These are phyloP conservation scores for Drosophila pseudoananassae DNA, from an alignment of 1,140 invertebrate species.

Conservation along the genomic window DNA sequence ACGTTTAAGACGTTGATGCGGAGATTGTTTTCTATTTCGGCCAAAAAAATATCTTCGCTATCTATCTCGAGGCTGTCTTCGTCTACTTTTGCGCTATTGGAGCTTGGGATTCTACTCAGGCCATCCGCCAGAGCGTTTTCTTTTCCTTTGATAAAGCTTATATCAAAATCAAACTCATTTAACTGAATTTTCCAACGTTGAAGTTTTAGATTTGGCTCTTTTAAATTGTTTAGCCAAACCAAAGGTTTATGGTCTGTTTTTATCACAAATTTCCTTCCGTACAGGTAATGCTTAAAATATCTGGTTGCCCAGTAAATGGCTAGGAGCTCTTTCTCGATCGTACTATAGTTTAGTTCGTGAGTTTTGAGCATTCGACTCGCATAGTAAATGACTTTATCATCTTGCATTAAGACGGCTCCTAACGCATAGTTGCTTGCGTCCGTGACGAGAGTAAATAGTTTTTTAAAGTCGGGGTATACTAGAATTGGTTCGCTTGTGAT, in stretches of 20 bases:
- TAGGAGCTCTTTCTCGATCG: constrained; percentile 3
- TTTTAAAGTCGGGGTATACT: constrained; percentile 1
- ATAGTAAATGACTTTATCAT: constrained; percentile 2
- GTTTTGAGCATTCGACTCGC: constrained; percentile 4
- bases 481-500: constrained; percentile 3
- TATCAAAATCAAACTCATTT: neutral
- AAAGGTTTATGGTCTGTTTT: constrained; percentile 4
- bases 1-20: neutral
- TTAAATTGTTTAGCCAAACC: neutral
- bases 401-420: constrained; percentile 2
- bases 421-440: constrained; percentile 1
- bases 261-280: constrained; percentile 1
- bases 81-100: neutral
- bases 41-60: constrained; percentile 1
- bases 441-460: constrained; percentile 2
- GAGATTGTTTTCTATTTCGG: neutral
- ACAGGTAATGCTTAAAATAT: constrained; percentile 1
- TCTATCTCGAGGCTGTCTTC: neutral
- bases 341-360: neutral
- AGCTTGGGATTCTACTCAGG: neutral
- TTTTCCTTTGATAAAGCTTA: neutral
- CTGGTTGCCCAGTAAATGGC: neutral
- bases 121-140: neutral
- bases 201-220: constrained; percentile 1
- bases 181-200: constrained; percentile 2